phyloP scores from a whole-genome alignment of 2,113 vertebrate genomes.

The Abramis brama region DNA sequence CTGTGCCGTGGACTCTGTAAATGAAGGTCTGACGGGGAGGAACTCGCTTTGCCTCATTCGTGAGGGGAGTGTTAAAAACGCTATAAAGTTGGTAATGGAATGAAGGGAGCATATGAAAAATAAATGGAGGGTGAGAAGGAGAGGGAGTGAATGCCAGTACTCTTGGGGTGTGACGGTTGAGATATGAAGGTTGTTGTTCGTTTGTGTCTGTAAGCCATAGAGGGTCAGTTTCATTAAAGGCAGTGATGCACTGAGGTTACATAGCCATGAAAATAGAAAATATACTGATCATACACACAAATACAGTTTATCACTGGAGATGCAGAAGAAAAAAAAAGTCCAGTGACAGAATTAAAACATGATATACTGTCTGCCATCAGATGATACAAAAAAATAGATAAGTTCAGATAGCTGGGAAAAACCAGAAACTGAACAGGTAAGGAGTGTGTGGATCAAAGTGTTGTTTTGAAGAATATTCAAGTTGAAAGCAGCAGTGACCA shows the following conservation, averaged over 20 bases:
- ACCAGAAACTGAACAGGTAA: background rate
- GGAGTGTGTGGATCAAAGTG: background rate
- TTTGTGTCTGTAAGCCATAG: background rate
- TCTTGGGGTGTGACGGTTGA: slow-evolving; percentile 16
- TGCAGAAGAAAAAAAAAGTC: background rate
- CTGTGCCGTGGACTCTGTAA: background rate
- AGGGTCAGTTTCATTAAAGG: slow-evolving; percentile 36
- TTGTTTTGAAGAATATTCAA: background rate
- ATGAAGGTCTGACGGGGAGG: slow-evolving; percentile 1
- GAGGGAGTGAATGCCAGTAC: background rate
- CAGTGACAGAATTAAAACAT: background rate
- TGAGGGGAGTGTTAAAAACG: slow-evolving; percentile 35
- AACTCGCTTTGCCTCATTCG: background rate
- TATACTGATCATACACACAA: slow-evolving; percentile 25
- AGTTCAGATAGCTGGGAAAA: background rate
- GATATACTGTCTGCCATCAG: background rate
- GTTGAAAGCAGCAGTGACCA: slow-evolving; percentile 6
- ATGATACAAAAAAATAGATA: background rate
- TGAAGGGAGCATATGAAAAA: background rate
- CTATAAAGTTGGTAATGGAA: slow-evolving; percentile 42
- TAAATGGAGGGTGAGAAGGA: slow-evolving; percentile 17
- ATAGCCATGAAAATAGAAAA: slow-evolving; percentile 28
- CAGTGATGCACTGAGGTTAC: slow-evolving; percentile 25
- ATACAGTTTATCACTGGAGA: background rate
- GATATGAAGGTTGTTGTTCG: slow-evolving; percentile 21